These are phyloP conservation scores for Hetaerina titia DNA, from an alignment of 2,888 invertebrate genomes.

Conservation along the genomic window DNA sequence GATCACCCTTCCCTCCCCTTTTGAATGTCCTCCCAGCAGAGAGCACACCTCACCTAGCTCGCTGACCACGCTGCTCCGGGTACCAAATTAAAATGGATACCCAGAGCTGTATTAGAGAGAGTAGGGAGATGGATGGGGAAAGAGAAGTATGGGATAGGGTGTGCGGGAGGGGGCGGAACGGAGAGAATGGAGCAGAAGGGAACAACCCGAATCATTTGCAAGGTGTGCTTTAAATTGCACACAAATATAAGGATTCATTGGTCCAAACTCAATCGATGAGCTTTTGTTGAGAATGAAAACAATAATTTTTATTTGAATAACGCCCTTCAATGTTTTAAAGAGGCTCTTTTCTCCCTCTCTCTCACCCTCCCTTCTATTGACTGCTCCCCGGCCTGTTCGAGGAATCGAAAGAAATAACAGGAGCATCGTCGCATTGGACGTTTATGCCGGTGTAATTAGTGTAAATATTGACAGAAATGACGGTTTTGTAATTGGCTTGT, in stretches of 20 bases:
- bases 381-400: neutral
- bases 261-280: neutral
- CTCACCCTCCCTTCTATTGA: neutral
- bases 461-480: slow-evolving; percentile 32
- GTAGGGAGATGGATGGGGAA: neutral
- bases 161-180: neutral
- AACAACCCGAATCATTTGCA: neutral
- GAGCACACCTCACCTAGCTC: neutral
- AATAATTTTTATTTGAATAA: neutral
- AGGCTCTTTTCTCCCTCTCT: neutral
- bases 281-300: slow-evolving; percentile 14
- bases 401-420: neutral
- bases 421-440: neutral
- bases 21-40: neutral
- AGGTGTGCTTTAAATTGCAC: neutral
- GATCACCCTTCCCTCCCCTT: too few relatives aligned
- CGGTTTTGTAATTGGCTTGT: neutral
- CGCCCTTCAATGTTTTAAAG: neutral
- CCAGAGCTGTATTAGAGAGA: neutral
- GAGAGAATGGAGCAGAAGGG: neutral
- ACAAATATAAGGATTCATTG: neutral
- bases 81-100: neutral
- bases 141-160: neutral
- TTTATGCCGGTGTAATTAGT: slow-evolving; percentile 21
- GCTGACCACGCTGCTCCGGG: neutral